These are phyloP conservation scores for Trichogramma evanescens DNA, from an alignment of 2,888 invertebrate genomes.

Conservation along the genomic window DNA sequence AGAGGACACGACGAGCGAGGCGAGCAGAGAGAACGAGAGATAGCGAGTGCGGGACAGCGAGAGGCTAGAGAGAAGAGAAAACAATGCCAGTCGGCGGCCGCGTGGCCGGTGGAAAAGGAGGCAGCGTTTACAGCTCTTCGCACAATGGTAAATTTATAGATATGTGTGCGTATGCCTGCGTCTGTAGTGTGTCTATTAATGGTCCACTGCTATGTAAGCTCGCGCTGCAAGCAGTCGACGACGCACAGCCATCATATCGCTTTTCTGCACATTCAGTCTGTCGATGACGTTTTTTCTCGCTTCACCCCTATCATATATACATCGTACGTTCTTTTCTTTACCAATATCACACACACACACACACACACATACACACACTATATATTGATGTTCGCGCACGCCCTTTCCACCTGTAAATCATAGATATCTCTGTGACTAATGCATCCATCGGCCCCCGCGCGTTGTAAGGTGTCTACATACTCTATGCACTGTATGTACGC, in stretches of 20 bases:
- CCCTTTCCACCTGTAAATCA: too few relatives aligned
- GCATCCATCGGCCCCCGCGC: too few relatives aligned
- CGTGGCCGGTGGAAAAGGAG: slow-evolving; percentile 68
- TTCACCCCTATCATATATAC: background rate
- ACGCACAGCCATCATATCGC: too few relatives aligned
- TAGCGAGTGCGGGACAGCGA: background rate
- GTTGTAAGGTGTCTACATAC: too few relatives aligned
- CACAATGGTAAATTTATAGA: slow-evolving; percentile 58
- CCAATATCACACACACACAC: background rate
- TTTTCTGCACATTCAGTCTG: too few relatives aligned
- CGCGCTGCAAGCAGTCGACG: too few relatives aligned
- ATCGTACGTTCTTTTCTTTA: background rate
- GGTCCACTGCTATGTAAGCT: too few relatives aligned
- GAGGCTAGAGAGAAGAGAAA: slow-evolving; percentile 14
- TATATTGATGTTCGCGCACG: too few relatives aligned
- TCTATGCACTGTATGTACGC: too few relatives aligned
- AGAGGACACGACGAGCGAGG: background rate
- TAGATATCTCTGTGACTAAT: too few relatives aligned
- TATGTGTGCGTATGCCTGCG: background rate
- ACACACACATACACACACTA: background rate
- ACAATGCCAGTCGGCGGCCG: slow-evolving; percentile 61
- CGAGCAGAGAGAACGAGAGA: background rate
- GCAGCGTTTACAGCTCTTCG: slow-evolving; percentile 68
- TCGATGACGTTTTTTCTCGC: too few relatives aligned
- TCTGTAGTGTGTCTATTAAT: too few relatives aligned